Base-by-base conservation (phyloP, 2,888 invertebrate genomes). In the Chalcosyrphus nemorum region DNA sequence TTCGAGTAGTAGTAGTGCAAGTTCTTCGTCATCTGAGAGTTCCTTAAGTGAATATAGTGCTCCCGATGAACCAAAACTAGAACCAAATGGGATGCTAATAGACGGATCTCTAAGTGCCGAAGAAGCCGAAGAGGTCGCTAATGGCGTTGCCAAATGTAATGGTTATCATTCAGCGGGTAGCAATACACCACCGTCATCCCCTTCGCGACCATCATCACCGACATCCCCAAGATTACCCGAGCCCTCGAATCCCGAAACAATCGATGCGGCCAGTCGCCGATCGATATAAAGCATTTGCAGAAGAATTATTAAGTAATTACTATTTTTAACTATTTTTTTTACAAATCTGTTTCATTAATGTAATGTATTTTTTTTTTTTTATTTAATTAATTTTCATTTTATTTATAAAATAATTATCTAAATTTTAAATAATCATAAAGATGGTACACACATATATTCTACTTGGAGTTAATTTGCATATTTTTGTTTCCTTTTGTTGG, bases 1-100 rank as follows among this genome's bases (percentile, higher is more conserved):
- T 81, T 90, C 90, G 75, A 92, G 92, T 88, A 92, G 92, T 56
- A 93, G 93, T 78, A 93, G 92, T 81, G 91, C 91, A 47, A 92
- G 91, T 59, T 90, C 90, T 13, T 92, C 92, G 9, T 89, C 90
- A 4, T 89, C 89, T 11, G 29, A 78, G 21, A 88, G 88, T 68
- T 88, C 88, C 11, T 70, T 88, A 45, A 88, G 88, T 85, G 87
- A 87, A 35, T 88, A 87, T 15, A 86, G 87, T 86, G 86, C 78
- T 38, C 56, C 72, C 0, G 72, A 43, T 11, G 77, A 65, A 41
- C 65, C 45, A 7, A 74, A 80, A 59, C 17, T 45, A 0, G 68
- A 68, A 13, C n/a, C n/a, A n/a, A 43, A 38, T 32, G 74, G 71
- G 4, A 82, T 82, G 82, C 11, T 59, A 32, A 21, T 54, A 3